Percentiles rank a stretch among this genome's conserved stretches.
These are phyloP conservation scores for Cyprinodon variegatus DNA, from an alignment of 2,113 vertebrate species.

Conservation along the genomic window DNA sequence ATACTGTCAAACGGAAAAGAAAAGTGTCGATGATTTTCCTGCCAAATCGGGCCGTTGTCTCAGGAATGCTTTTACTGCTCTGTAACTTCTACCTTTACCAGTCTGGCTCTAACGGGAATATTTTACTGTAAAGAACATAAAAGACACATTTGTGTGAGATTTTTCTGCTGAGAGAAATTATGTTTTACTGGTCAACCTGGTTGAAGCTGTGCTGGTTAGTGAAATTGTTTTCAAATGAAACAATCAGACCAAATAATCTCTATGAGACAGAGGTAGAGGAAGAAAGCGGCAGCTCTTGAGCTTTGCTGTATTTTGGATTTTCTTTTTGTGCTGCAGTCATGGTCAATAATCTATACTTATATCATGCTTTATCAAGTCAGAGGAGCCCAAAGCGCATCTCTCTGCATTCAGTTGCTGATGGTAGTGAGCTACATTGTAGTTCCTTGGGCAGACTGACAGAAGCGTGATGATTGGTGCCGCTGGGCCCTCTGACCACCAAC, in stretches of 20 bases:
- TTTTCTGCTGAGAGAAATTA: neutral
- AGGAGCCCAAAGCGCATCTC: too few relatives aligned
- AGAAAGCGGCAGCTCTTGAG: too few relatives aligned
- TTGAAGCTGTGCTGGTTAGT: neutral
- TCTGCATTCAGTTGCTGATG: too few relatives aligned
- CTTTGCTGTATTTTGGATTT: too few relatives aligned
- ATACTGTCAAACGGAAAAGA: conserved; percentile 20
- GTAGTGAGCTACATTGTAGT: too few relatives aligned
- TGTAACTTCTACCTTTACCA: accelerated
- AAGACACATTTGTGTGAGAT: neutral
- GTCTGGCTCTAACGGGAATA: neutral
- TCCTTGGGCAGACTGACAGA: too few relatives aligned
- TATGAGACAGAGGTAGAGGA: too few relatives aligned
- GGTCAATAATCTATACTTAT: too few relatives aligned
- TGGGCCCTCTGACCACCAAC: too few relatives aligned
- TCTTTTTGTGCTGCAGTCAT: too few relatives aligned
- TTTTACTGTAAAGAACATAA: neutral
- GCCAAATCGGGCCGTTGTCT: neutral
- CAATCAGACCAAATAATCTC: neutral
- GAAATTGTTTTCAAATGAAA: neutral
- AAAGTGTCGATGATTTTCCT: neutral
- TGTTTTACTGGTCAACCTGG: neutral
- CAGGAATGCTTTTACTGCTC: neutral
- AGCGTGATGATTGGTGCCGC: too few relatives aligned
- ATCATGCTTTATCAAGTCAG: too few relatives aligned